Evolutionary conservation across 2,888 invertebrate species (phyloP), one percentile per base, ranked within the genome.

Genomic region (Ochropleura plecta): DNA sequence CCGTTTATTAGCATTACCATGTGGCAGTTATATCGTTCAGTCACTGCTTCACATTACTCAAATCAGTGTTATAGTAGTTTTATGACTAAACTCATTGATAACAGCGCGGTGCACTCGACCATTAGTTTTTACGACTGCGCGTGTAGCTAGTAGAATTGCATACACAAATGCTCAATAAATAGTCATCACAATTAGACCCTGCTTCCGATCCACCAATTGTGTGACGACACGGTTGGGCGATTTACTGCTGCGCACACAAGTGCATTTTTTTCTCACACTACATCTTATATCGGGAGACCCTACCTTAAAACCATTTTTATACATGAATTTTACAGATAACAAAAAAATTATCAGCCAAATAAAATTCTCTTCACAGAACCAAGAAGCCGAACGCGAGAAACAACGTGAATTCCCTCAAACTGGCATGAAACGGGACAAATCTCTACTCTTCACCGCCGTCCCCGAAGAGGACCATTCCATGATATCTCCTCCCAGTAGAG

Each of bases 391-490:
- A 83, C 90, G 95, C 53, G 95, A 97, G 89, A 96, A 97, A 92
- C 89, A 94, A 73, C 91, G 97, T 1, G 97, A 97, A 2, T 94
- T 93, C 71, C 95, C 95, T 5, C 95, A 94, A 85, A 89, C 91
- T 0, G 97, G 97, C 53, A 97, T 98, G 97, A 98, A 98, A 93
- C 96, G 98, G 69, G 98, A 98, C 91, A 98, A 98, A 81, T 98
- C 98, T 0, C 93, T 98, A 5, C 97, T 98, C 51, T 98, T 98
- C 89, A 98, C 98, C 0, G 98, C 98, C 7, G 98, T 98, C 69
- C 98, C 98, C 3, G 98, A 98, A 94, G 98, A 98, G 90, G 97
- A 97, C 84, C 96, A 96, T 91, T 94, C 90, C 40, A 95, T 96
- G 94, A 96, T 96, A 80, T 96, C 96, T 0, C 96, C 96, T 0